These are phyloP conservation scores for Leptinotarsa rubiginosa DNA, from an alignment of 2,888 invertebrate genomes.

Conservation along the genomic window DNA sequence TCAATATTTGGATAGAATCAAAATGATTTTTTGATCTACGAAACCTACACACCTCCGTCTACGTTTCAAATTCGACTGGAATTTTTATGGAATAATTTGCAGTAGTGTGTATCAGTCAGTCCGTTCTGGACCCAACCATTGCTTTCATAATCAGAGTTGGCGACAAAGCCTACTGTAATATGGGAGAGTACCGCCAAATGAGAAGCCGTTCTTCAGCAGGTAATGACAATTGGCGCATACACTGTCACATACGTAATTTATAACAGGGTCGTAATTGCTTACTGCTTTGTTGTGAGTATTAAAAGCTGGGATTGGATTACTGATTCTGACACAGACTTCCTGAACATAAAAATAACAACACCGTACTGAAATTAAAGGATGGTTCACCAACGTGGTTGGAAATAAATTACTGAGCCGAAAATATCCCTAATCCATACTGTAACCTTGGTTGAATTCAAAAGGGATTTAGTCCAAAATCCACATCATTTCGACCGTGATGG, in stretches of 20 bases:
- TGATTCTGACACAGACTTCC: conserved; percentile 11
- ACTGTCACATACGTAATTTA: conserved; percentile 46
- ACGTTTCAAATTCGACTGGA: conserved; percentile 1
- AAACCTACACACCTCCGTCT: not conserved
- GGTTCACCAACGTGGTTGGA: too few species aligned
- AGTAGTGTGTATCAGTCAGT: conserved; percentile 5
- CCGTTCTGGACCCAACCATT: not conserved
- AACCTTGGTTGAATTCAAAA: too few species aligned
- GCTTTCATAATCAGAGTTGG: conserved; percentile 36
- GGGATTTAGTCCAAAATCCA: too few species aligned
- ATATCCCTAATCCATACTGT: too few species aligned
- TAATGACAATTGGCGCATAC: conserved; percentile 48
- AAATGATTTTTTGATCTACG: too few species aligned
- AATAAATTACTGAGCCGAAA: too few species aligned
- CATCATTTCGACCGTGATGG: too few species aligned
- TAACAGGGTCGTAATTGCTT: conserved; percentile 47
- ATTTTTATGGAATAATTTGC: conserved; percentile 2
- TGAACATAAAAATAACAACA: conserved; percentile 2
- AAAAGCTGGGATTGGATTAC: conserved; percentile 20
- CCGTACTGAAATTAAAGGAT: too few species aligned
- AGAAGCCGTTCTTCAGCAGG: conserved; percentile 46
- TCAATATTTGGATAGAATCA: too few species aligned
- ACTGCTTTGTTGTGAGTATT: conserved; percentile 39
- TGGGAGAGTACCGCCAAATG: conserved; percentile 39
- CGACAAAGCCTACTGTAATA: conserved; percentile 41